Evolutionary conservation across 2,888 invertebrate genomes (phyloP), one percentile per base, ranked within the genome.

Genomic region (Caenorhabditis panamensis): DNA sequence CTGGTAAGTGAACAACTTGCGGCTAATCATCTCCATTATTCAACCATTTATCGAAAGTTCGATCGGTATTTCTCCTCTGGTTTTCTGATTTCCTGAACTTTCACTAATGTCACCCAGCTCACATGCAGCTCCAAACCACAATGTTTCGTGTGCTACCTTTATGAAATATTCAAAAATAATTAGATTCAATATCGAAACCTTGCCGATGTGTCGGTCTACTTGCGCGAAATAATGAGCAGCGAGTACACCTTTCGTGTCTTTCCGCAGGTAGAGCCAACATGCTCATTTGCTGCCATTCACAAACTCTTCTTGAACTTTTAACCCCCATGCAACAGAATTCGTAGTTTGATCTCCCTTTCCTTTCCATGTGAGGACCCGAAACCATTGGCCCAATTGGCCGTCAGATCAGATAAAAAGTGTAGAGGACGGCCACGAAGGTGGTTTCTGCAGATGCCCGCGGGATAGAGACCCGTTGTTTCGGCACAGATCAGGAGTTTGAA

Each of bases 401-500:
- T 3, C 47, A 18, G 47, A 47, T 47, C 47, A 47, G 47, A 47
- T 47, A 47, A 47, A 3, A 4, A 47, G 18, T n/a, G 47, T 47
- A 11, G 47, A n/a, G 47, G 18, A 18, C 4, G n/a, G 47, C n/a
- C 47, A 47, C 31, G 31, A 6, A 6, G 31, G 20, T 47, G 2
- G 11, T 13, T 41, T 41, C 41, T 41, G 41, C 41, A 41, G 41
- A 41, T 41, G 2, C 18, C 47, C 41, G 47, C 47, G 41, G 41
- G 41, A 41, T 41, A 41, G 2, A 41, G 31, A 6, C 41, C 9
- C 47, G 9, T 4, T 20, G 18, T 47, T 9, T 47, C 11, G 8
- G 47, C 20, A 18, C 47, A 47, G 47, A 47, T 47, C 47, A 47
- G 18, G 20, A 47, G 47, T 47, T 47, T 18, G 20, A 41, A 41